These are phyloP conservation scores for Mus caroli DNA, from an alignment of 2,797 vertebrate genomes.

Conservation along the genomic window DNA sequence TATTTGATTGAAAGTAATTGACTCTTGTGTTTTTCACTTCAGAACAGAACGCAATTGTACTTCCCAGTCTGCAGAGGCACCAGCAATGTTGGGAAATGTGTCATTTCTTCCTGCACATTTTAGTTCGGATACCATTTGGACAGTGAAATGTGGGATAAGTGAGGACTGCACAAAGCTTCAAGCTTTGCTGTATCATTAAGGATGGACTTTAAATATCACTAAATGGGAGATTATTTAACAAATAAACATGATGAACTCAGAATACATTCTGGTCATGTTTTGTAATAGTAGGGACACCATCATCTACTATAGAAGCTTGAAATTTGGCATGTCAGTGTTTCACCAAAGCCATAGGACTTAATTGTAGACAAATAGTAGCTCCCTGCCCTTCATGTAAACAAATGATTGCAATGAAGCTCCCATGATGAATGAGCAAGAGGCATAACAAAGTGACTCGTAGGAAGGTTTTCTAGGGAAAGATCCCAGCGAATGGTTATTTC, in stretches of 20 bases:
- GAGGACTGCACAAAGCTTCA: background rate
- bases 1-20: background rate
- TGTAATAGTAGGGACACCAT: too few relatives aligned
- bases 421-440: background rate
- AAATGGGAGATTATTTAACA: background rate
- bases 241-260: background rate
- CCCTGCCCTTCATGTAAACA: background rate
- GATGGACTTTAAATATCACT: background rate
- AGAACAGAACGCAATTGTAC: background rate
- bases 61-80: background rate
- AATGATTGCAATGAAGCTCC: background rate
- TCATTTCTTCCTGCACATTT: background rate
- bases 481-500: background rate
- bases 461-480: background rate
- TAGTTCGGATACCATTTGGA: background rate
- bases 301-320: background rate
- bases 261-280: background rate
- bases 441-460: background rate
- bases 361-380: background rate
- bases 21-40: background rate
- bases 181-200: background rate
- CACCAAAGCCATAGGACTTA: background rate
- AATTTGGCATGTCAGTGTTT: background rate
- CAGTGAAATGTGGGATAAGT: background rate
- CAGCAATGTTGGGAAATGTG: background rate